Conservation (phyloP, 2,888 invertebrate genomes). For the Caenorhabditis sp. region DNA sequence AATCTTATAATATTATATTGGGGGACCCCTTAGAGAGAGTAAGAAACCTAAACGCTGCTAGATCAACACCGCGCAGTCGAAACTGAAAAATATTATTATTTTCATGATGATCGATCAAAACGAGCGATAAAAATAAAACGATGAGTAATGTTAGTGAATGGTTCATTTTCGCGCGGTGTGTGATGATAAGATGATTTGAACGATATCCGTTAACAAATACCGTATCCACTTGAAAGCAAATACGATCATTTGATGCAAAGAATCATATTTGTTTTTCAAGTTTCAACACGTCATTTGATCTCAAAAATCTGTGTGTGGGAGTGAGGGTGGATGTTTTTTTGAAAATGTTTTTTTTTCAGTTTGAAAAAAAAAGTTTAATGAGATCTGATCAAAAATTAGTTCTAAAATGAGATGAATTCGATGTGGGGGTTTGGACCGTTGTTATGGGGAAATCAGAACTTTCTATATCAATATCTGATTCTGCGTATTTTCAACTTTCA, state of each 20-base stretch:
- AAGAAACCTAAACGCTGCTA: conserved; percentile 39
- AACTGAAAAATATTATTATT: conserved; percentile 22
- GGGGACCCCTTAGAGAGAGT: not conserved
- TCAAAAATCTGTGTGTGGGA: not conserved
- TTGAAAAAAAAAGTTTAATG: too few relatives aligned
- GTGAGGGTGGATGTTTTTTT: not conserved
- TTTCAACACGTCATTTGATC: not conserved
- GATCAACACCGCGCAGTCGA: conserved; percentile 38
- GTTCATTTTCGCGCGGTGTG: not conserved
- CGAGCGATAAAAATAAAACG: not conserved
- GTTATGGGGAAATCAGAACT: too few relatives aligned
- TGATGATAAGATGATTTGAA: not conserved
- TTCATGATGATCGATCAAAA: not conserved
- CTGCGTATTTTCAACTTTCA: too few relatives aligned
- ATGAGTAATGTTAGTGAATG: not conserved
- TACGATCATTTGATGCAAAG: not conserved
- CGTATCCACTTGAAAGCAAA: not conserved
- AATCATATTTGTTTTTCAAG: not conserved
- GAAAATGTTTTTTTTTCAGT: not conserved
- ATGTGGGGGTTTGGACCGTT: too few relatives aligned
- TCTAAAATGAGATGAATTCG: too few relatives aligned
- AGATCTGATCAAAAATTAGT: too few relatives aligned
- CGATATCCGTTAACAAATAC: not conserved
- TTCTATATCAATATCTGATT: too few relatives aligned
- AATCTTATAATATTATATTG: not conserved